These are phyloP conservation scores for Atethmia centrago DNA, from an alignment of 2,888 invertebrate genomes.

Conservation along the genomic window DNA sequence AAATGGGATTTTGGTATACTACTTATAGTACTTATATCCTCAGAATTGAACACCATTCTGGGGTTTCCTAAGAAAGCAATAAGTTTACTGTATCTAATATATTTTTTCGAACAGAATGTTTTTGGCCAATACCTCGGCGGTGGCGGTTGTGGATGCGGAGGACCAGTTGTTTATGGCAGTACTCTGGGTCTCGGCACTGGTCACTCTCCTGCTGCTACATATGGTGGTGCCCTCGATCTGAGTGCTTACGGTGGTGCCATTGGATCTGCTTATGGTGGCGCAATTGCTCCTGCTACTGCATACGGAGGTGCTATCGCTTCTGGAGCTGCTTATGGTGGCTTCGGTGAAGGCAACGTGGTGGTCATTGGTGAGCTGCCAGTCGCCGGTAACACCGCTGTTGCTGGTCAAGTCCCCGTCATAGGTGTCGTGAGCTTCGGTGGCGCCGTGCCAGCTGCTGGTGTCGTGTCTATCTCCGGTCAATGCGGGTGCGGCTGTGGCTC, in stretches of 20 bases:
- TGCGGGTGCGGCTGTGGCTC: conserved; percentile 27
- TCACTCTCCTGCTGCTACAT: not conserved
- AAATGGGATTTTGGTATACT: too few species aligned
- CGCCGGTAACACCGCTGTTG: not conserved
- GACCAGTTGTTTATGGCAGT: not conserved
- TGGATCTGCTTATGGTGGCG: conserved; percentile 12
- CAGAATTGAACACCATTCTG: too few species aligned
- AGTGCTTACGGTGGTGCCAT: not conserved
- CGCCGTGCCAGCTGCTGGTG: conserved; percentile 6
- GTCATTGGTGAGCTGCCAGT: not conserved
- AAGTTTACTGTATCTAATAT: too few species aligned
- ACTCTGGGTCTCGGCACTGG: not conserved
- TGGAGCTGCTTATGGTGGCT: not conserved
- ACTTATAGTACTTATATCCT: too few species aligned
- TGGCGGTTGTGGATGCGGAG: not conserved
- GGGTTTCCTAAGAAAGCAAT: too few species aligned
- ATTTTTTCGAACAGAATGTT: conserved; percentile 12
- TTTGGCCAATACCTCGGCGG: conserved; percentile 20
- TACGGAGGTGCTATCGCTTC: not conserved
- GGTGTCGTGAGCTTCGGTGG: not conserved
- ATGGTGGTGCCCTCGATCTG: not conserved
- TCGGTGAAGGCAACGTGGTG: conserved; percentile 3
- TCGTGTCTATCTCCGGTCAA: conserved; percentile 5
- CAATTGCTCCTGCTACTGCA: not conserved
- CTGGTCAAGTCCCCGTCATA: not conserved